Evolutionary conservation across 2,797 vertebrate species (phyloP).

Genomic region (Mormyrus hasselquistii): DNA sequence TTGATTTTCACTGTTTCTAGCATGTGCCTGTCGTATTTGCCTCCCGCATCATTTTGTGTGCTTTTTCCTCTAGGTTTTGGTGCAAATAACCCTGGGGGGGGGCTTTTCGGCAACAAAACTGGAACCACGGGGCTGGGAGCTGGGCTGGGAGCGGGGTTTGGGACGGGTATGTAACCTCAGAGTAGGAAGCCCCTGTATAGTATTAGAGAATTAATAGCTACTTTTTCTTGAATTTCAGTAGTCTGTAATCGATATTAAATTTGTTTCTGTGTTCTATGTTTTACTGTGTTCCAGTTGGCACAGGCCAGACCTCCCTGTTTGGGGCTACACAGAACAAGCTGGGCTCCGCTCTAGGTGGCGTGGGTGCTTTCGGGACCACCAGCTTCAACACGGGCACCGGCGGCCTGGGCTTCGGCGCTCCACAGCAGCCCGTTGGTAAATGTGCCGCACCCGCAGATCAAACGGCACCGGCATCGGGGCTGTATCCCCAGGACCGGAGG

Average conservation of each 20-base stretch:
- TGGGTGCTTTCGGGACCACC: slow-evolving; percentile 72
- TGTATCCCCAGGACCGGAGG: too few species aligned
- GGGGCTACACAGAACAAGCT: slow-evolving; percentile 83
- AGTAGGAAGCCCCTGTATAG: not conserved
- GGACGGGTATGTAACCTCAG: slow-evolving; percentile 68
- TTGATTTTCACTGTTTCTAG: not conserved
- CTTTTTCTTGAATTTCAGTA: not conserved
- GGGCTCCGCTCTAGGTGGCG: slow-evolving; percentile 72
- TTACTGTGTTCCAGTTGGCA: slow-evolving; percentile 63
- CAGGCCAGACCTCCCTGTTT: slow-evolving; percentile 79
- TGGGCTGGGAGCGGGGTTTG: slow-evolving; percentile 79
- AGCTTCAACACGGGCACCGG: slow-evolving; percentile 74
- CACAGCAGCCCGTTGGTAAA: slow-evolving; percentile 90
- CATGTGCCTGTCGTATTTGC: not conserved
- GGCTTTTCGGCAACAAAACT: slow-evolving; percentile 84
- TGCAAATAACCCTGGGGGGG: slow-evolving; percentile 64
- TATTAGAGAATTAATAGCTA: not conserved
- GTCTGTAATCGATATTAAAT: not conserved
- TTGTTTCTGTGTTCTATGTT: slow-evolving; percentile 8
- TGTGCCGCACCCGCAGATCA: not conserved
- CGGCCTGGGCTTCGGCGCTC: slow-evolving; percentile 75
- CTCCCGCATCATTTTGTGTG: not conserved
- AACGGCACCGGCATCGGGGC: not conserved
- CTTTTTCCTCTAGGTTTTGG: slow-evolving; percentile 70
- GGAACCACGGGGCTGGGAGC: slow-evolving; percentile 76